phyloP scores from a whole-genome alignment of 2,113 vertebrate genomes.

The Hemicordylus capensis region DNA sequence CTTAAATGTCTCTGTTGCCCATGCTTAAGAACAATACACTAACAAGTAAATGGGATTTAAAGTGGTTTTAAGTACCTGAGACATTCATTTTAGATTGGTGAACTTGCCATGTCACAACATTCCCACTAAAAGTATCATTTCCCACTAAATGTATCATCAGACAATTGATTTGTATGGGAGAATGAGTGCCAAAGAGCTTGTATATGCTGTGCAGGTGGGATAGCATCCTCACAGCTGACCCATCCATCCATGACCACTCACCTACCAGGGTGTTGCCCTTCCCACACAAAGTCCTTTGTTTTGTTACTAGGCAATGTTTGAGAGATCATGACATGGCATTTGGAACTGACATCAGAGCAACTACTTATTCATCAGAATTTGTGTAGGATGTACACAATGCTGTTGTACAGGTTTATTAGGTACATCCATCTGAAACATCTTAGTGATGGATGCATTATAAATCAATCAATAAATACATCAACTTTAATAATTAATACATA shows the following conservation, averaged over 20 bases:
- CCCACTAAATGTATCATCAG: neutral
- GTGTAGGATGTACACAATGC: neutral
- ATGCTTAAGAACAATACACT: neutral
- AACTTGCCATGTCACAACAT: neutral
- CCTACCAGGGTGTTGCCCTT: neutral
- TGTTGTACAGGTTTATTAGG: neutral
- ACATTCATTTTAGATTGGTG: neutral
- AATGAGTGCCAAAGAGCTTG: too few relatives aligned
- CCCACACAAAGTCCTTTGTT: neutral
- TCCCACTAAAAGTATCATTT: neutral
- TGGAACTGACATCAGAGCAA: neutral
- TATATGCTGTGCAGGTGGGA: neutral
- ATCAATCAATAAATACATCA: conserved; percentile 22
- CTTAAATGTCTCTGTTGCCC: neutral
- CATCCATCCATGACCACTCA: neutral
- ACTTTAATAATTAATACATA: conserved; percentile 27
- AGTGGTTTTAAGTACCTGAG: too few relatives aligned
- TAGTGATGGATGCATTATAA: neutral
- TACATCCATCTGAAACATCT: neutral
- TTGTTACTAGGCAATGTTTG: fast-evolving
- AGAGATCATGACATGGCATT: neutral
- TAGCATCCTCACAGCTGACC: neutral
- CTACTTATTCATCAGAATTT: neutral
- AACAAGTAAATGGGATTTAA: neutral
- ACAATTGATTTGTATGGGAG: neutral